These are phyloP conservation scores for Romanogobio albipinnatus DNA, from an alignment of 2,113 vertebrate species.

Conservation along the genomic window DNA sequence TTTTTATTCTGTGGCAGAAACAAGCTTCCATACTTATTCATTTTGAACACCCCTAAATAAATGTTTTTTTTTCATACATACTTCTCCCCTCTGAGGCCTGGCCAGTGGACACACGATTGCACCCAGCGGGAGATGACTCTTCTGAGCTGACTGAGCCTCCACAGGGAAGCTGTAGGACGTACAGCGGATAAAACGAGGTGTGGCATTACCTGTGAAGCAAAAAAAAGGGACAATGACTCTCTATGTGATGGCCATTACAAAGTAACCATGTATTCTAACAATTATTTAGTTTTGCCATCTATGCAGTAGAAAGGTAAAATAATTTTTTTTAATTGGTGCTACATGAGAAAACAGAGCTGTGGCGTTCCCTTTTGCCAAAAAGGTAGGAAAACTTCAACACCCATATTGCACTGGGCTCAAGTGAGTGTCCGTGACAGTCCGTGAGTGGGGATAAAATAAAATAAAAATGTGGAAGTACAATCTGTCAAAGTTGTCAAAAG, in stretches of 20 bases:
- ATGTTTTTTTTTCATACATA: conserved; percentile 44
- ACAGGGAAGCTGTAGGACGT: conserved; percentile 75
- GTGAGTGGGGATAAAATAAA: not conserved
- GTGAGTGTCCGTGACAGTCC: not conserved
- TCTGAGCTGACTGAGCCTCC: conserved; percentile 68
- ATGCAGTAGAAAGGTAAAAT: not conserved
- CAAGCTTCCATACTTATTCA: too few species aligned
- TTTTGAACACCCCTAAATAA: not conserved
- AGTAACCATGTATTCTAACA: not conserved
- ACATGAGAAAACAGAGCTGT: not conserved
- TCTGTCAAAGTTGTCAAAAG: not conserved
- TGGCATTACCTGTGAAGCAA: conserved; percentile 68
- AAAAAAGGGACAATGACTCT: not conserved
- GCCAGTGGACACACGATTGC: conserved; percentile 74
- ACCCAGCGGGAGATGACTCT: conserved; percentile 75
- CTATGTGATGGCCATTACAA: not conserved
- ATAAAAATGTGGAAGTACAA: not conserved
- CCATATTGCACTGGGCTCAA: not conserved
- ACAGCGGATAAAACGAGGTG: conserved; percentile 70
- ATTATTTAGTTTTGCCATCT: too few species aligned
- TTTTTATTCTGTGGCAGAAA: too few species aligned
- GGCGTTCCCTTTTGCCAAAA: not conserved
- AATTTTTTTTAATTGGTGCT: not conserved
- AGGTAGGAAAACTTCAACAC: not conserved
- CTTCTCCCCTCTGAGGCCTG: conserved; percentile 61